Evolutionary conservation across 2,888 invertebrate genomes (phyloP).

Genomic region (Ischnura elegans): DNA sequence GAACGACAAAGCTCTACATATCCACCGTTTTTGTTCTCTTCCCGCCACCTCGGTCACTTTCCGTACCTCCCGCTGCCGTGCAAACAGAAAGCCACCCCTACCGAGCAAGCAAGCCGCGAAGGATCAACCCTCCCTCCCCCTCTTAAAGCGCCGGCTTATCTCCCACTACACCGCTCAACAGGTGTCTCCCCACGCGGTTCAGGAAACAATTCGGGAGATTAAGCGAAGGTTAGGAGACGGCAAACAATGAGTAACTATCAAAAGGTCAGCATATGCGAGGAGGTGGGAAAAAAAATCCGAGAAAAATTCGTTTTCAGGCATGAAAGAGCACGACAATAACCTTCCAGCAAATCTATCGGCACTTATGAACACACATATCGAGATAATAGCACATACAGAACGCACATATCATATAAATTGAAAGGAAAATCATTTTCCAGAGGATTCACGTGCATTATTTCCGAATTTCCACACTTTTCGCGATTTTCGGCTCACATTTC

Average conservation of each 20-base stretch:
- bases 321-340: no score
- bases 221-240: background rate
- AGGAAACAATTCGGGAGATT: background rate
- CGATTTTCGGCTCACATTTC: no score
- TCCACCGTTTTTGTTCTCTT: background rate
- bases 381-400: no score
- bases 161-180: background rate
- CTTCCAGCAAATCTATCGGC: no score
- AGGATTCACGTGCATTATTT: no score
- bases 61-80: background rate
- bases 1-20: no score
- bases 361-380: no score
- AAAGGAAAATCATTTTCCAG: no score
- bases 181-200: background rate
- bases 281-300: background rate
- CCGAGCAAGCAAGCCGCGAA: background rate
- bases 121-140: background rate
- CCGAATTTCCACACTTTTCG: no score
- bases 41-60: background rate
- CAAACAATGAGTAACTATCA: background rate
- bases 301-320: no score
- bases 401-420: no score
- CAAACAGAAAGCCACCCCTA: slow-evolving; percentile 1
- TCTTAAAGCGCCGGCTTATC: no score
- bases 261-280: background rate